A percentile compares a stretch with the other conserved stretches of the same genome.
phyloP scores from a whole-genome alignment of 1,140 invertebrate genomes.

The Drosophila tani region DNA sequence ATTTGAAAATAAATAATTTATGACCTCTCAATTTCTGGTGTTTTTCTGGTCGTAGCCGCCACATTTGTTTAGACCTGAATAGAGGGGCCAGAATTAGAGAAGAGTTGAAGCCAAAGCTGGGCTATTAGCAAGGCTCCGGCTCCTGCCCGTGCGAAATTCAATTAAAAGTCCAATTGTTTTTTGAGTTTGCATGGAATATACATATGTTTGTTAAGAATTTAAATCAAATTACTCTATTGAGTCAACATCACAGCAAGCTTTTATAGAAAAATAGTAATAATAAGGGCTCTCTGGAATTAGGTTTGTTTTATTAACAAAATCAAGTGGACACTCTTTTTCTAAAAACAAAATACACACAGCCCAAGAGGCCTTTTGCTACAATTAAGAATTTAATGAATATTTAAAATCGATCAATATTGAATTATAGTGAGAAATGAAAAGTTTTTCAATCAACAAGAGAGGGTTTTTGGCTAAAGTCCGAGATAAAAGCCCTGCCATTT shows the following conservation, averaged over 20 bases:
- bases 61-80: slow-evolving; percentile 31
- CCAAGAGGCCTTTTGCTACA: not conserved
- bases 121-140: not conserved
- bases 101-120: too few species aligned
- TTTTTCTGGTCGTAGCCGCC: slow-evolving; percentile 9
- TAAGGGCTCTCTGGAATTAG: not conserved
- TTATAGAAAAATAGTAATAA: not conserved
- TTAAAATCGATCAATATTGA: slow-evolving; percentile 14
- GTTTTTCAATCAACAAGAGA: not conserved
- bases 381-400: slow-evolving; percentile 10
- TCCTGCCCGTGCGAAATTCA: not conserved
- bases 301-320: slow-evolving; percentile 18
- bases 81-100: not conserved
- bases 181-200: not conserved
- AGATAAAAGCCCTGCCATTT: not conserved
- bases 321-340: not conserved
- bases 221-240: slow-evolving; percentile 6
- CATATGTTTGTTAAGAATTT: not conserved
- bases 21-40: slow-evolving; percentile 34
- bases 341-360: not conserved
- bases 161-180: slow-evolving; percentile 14
- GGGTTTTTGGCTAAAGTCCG: not conserved
- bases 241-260: slow-evolving; percentile 1
- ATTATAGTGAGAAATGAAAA: slow-evolving; percentile 2
- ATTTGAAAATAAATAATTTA: slow-evolving; percentile 48